Percentiles rank a stretch among this genome's conserved stretches.
Conservation (phyloP, 2,113 vertebrate genomes). For the Hylia prasina region DNA sequence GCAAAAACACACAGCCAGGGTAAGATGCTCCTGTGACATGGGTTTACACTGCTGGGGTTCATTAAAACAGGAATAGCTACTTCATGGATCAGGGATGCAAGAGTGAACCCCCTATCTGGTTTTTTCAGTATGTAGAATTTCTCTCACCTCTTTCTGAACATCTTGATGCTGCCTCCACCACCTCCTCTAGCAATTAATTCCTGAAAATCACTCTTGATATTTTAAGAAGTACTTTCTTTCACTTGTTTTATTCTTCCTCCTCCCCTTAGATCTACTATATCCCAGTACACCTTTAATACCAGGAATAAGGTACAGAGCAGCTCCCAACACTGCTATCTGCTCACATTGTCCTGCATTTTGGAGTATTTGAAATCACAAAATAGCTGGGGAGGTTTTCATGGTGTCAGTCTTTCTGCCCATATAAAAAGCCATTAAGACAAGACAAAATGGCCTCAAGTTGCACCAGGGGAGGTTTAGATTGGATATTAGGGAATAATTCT, state of each 20-base stretch:
- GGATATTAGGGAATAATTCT: background rate
- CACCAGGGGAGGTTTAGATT: background rate
- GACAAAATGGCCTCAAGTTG: background rate
- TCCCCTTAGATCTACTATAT: background rate
- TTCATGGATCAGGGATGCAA: background rate
- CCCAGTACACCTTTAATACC: background rate
- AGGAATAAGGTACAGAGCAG: background rate
- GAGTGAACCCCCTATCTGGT: background rate
- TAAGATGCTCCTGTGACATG: background rate
- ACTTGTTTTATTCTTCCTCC: background rate
- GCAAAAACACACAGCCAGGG: background rate
- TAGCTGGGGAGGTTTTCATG: background rate
- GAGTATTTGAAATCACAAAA: background rate
- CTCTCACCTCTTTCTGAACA: background rate
- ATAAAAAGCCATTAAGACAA: background rate
- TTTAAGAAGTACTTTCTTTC: background rate
- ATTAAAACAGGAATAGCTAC: background rate
- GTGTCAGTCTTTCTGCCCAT: background rate
- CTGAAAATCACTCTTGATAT: background rate
- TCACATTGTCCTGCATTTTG: background rate
- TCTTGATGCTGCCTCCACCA: background rate
- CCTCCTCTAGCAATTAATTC: background rate
- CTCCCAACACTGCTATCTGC: background rate
- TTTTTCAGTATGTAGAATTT: background rate
- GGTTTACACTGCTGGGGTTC: background rate